Evolutionary conservation across 2,797 vertebrate genomes (phyloP).

Genomic region (Coregonus suidteri): DNA sequence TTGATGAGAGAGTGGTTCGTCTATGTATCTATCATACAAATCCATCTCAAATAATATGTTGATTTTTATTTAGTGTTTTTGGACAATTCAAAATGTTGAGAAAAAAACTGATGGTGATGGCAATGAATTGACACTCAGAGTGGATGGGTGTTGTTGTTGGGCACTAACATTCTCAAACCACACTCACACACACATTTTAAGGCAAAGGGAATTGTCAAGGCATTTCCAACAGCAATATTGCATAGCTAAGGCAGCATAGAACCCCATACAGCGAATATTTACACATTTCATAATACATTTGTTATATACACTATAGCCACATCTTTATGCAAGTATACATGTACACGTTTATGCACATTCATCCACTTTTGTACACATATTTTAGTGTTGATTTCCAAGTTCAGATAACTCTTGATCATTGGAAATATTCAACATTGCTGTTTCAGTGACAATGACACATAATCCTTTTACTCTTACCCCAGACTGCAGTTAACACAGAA

Average conservation of each 20-base stretch:
- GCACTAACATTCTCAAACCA: constrained; percentile 60
- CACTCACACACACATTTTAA: constrained; percentile 68
- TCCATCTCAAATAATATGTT: not conserved
- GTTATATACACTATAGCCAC: constrained; percentile 59
- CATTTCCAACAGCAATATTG: constrained; percentile 78
- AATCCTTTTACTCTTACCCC: constrained; percentile 27
- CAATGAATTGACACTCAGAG: constrained; percentile 49
- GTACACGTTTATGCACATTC: constrained; percentile 63
- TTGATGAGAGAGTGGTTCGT: not conserved
- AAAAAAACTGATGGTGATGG: constrained; percentile 41
- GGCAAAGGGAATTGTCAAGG: constrained; percentile 81
- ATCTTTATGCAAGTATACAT: constrained; percentile 35
- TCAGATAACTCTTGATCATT: constrained; percentile 47
- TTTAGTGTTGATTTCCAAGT: constrained; percentile 48
- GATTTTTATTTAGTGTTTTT: not conserved
- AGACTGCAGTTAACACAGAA: constrained; percentile 37
- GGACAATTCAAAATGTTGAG: constrained; percentile 25
- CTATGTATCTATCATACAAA: not conserved
- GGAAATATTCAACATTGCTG: constrained; percentile 45
- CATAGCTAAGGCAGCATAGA: constrained; percentile 80
- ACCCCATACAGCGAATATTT: constrained; percentile 65
- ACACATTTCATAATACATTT: constrained; percentile 59
- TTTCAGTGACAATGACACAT: constrained; percentile 66
- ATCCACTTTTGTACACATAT: constrained; percentile 45
- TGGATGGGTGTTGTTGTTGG: constrained; percentile 37